Conservation (phyloP, 2,113 vertebrate species). For the Junco hyemalis region DNA sequence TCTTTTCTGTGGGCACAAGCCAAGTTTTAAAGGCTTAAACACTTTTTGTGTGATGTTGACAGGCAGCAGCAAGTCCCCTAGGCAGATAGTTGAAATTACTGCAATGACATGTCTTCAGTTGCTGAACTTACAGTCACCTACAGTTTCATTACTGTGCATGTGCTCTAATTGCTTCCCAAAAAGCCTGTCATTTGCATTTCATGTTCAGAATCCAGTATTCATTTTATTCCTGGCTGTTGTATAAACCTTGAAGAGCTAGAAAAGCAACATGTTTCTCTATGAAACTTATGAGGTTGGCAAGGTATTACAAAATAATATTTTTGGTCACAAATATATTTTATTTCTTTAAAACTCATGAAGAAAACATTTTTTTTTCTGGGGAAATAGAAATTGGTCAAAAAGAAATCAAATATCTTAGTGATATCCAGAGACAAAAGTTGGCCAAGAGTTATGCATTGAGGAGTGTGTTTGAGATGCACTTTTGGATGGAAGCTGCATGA, state of each 20-base stretch:
- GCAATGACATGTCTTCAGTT: not conserved
- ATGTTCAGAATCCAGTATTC: not conserved
- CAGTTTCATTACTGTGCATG: not conserved
- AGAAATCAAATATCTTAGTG: not conserved
- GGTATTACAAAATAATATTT: not conserved
- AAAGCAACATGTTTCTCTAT: not conserved
- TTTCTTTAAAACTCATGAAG: not conserved
- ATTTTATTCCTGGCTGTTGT: not conserved
- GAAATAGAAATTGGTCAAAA: not conserved
- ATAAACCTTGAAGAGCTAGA: not conserved
- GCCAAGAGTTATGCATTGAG: rapidly evolving
- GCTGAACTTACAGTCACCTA: not conserved
- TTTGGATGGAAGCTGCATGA: not conserved
- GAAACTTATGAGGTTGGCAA: not conserved
- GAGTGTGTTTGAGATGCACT: not conserved
- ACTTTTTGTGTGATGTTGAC: not conserved
- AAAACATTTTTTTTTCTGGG: not conserved
- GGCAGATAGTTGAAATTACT: not conserved
- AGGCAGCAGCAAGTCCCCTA: not conserved
- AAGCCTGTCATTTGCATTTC: not conserved
- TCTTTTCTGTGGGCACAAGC: not conserved
- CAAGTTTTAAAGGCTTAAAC: not conserved
- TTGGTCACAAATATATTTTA: not conserved
- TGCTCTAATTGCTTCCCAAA: not conserved
- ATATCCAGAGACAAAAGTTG: not conserved